Evolutionary conservation across 2,888 invertebrate genomes (phyloP).

Genomic region (Leucoptera coffeella): DNA sequence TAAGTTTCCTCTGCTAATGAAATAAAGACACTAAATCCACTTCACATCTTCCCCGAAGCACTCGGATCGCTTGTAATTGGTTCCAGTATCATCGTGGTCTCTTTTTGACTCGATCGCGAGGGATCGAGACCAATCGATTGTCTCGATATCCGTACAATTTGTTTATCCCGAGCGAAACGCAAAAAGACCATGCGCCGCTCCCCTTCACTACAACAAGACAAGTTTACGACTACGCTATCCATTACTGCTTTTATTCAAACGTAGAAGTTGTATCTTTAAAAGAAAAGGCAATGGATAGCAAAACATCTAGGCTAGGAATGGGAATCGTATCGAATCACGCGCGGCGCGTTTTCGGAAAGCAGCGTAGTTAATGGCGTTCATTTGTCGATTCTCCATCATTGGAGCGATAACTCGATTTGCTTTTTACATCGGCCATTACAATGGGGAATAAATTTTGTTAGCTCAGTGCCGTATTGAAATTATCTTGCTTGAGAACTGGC

Average conservation of each 20-base stretch:
- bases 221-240: background rate
- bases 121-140: constrained; percentile 38
- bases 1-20: too few relatives aligned
- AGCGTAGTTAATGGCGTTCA: constrained; percentile 48
- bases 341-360: constrained; percentile 38
- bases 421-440: constrained; percentile 36
- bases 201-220: constrained; percentile 1
- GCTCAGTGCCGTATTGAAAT: constrained; percentile 10
- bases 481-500: constrained; percentile 19
- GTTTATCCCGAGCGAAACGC: constrained; percentile 36
- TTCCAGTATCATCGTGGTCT: constrained; percentile 10
- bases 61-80: background rate
- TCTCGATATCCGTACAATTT: constrained; percentile 26
- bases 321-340: constrained; percentile 21
- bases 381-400: constrained; percentile 50
- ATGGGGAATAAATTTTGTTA: constrained; percentile 45
- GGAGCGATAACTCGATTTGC: constrained; percentile 48
- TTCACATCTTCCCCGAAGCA: too few relatives aligned
- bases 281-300: too few relatives aligned
- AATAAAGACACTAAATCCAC: too few relatives aligned
- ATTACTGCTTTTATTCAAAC: background rate
- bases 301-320: too few relatives aligned
- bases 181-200: constrained; percentile 41
- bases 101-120: constrained; percentile 14
- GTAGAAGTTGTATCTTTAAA: too few relatives aligned